Base-by-base conservation (phyloP, 2,888 invertebrate species). In the Chorisops tibialis region DNA sequence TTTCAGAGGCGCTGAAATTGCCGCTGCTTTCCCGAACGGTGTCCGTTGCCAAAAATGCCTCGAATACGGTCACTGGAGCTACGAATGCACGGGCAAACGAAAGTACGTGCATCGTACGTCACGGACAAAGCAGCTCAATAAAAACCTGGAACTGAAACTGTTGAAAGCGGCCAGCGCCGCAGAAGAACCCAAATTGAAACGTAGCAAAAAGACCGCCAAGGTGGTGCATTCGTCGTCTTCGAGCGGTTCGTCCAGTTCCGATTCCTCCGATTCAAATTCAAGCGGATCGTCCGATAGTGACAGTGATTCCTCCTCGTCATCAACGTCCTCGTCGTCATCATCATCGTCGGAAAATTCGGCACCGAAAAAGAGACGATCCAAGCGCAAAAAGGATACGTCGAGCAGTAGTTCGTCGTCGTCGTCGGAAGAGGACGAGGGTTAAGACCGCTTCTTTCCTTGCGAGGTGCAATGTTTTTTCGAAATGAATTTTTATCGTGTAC, bases 51-150 rank as follows among this genome's bases (percentile, higher is more conserved):
- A 96, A 75, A 96, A 95, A 79, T 96, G 96, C 73, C 79, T 95
- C 50, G 90, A 94, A 77, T 86, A 86, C 72, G 96, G 96, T 0
- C 96, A 96, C 75, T 96, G 94, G 93, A 94, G 93, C 64, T 96
- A 92, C 72, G 91, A 95, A 76, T 96, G 96, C 74, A 92, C 86
- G 68, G 90, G 90, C 12, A 94, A 95, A 77, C 83, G 95, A 65
- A 96, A 96, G 79, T 89, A 88, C 76, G 80, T 93, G 4, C 87
- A 92, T 69, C 84, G 95, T 62, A 85, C 87, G 4, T 93, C 95
- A 0, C 85, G 95, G 60, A 91, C 94, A 1, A 85, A 88, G 68
- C 84, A 88, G 64, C 78, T 96, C 66, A 89, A 87, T 71, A 93
- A 82, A 68, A 83, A 82, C 67, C 63, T 85, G 58, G 81, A 73